Percentiles rank a stretch among this genome's conserved stretches.
Conservation (phyloP, 2,888 invertebrate species). For the Notodonta ziczac region DNA sequence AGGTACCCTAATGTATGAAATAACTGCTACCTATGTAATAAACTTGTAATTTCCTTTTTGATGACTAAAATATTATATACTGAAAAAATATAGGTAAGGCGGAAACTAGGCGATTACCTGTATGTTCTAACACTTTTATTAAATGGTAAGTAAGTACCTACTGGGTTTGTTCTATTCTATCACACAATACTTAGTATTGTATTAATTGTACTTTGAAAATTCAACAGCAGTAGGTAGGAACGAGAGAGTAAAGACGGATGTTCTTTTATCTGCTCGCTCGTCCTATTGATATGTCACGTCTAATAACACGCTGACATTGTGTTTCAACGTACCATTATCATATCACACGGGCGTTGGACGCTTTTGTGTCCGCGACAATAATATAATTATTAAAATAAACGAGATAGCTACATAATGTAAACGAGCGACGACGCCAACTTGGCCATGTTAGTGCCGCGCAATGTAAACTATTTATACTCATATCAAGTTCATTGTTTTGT, state of each 20-base stretch:
- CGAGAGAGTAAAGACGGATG: constrained; percentile 50
- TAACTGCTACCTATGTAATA: too few species aligned
- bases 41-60: too few species aligned
- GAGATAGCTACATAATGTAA: constrained; percentile 22
- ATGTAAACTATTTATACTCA: constrained; percentile 29
- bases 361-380: constrained; percentile 38
- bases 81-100: too few species aligned
- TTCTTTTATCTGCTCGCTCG: constrained; percentile 60
- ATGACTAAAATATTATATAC: too few species aligned
- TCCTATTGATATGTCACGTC: constrained; percentile 70
- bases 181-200: neutral
- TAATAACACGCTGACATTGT: constrained; percentile 58
- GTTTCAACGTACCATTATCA: constrained; percentile 56
- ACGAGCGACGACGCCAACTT: constrained; percentile 7
- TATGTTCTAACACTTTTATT: too few species aligned
- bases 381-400: constrained; percentile 32
- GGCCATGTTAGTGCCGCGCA: constrained; percentile 34
- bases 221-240: constrained; percentile 32
- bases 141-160: too few species aligned
- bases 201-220: constrained; percentile 14
- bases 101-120: too few species aligned
- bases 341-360: constrained; percentile 42
- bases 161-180: too few species aligned
- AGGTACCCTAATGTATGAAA: too few species aligned
- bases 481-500: constrained; percentile 56